Percentiles rank a stretch among this genome's conserved stretches.
Conservation (phyloP, 1,140 invertebrate species). For the Penaeus indicus region DNA sequence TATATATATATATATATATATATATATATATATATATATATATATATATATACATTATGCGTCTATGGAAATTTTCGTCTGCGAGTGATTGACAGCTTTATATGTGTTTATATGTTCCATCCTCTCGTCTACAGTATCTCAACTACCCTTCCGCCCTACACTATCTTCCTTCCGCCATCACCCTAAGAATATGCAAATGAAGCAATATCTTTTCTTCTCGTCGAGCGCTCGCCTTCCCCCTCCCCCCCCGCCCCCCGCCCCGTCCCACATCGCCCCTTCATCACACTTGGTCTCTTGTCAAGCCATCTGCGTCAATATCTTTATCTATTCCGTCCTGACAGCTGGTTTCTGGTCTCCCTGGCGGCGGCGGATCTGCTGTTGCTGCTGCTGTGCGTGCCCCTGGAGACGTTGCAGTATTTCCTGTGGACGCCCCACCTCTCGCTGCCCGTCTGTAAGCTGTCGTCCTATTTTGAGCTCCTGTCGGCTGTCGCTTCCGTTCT, state of each 20-base stretch:
- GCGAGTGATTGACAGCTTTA: too few species aligned
- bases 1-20: too few species aligned
- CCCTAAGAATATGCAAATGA: too few species aligned
- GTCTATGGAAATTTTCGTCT: too few species aligned
- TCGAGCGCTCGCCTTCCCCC: background rate
- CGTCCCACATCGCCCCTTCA: background rate
- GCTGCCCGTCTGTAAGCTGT: conserved; percentile 70
- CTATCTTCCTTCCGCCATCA: too few species aligned
- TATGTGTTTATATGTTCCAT: too few species aligned
- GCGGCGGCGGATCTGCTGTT: conserved; percentile 72
- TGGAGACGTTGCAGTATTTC: conserved; percentile 71
- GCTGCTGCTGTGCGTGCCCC: conserved; percentile 70
- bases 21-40: too few species aligned
- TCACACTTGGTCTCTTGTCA: background rate
- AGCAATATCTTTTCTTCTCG: too few species aligned
- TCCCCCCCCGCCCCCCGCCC: background rate
- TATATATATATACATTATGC: too few species aligned
- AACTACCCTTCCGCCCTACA: too few species aligned
- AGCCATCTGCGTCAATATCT: background rate
- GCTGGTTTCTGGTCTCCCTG: conserved; percentile 70
- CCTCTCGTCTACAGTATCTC: too few species aligned
- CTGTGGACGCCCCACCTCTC: conserved; percentile 69
- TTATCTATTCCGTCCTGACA: conserved; percentile 43
- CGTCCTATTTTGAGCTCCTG: conserved; percentile 70
- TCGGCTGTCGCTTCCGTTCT: conserved; percentile 71